Conservation (phyloP, 2,113 vertebrate species). For the Cavia porcellus region DNA sequence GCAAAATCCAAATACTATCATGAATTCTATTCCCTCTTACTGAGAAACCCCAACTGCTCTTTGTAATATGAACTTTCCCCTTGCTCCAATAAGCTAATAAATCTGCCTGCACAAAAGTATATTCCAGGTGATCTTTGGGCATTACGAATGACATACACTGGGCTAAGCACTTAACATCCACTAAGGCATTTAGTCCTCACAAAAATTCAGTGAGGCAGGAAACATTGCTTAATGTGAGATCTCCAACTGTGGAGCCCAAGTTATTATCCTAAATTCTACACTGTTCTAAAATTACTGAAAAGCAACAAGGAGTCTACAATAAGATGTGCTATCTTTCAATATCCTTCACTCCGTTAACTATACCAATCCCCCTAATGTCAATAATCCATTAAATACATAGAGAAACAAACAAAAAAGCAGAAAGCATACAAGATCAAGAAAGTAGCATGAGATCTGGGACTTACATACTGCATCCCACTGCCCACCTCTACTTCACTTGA, state of each 20-base stretch:
- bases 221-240: background rate
- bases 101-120: background rate
- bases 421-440: conserved; percentile 8
- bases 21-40: background rate
- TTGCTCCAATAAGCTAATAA: conserved; percentile 34
- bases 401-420: background rate
- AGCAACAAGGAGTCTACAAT: background rate
- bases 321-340: background rate
- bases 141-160: background rate
- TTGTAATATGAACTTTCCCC: background rate
- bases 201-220: background rate
- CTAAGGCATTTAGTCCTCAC: background rate
- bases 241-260: background rate
- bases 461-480: background rate
- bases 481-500: background rate
- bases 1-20: background rate
- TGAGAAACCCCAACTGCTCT: background rate
- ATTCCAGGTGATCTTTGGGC: background rate
- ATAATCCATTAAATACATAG: background rate
- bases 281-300: background rate
- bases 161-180: background rate
- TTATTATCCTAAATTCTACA: background rate
- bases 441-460: background rate
- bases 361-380: background rate
- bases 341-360: background rate